Evolutionary conservation across 2,888 invertebrate genomes (phyloP).

Genomic region (Rhamphomyia laevipes): DNA sequence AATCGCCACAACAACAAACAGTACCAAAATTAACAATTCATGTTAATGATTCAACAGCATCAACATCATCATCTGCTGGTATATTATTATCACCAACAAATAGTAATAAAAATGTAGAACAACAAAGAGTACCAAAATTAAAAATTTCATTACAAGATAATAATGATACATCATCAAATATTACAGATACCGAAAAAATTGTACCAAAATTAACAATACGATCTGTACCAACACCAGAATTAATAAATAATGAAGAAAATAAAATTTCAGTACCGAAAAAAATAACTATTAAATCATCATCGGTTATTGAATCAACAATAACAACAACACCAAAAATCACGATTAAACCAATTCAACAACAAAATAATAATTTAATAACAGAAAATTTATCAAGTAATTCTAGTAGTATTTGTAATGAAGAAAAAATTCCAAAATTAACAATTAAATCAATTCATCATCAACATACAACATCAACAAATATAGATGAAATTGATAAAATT

Average conservation of each 20-base stretch:
- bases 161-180: slow-evolving; percentile 19
- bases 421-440: slow-evolving; percentile 27
- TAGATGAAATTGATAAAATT: slow-evolving; percentile 23
- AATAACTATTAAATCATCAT: background rate
- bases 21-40: slow-evolving; percentile 43
- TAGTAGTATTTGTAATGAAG: slow-evolving; percentile 7
- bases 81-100: slow-evolving; percentile 24
- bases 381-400: background rate
- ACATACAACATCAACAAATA: background rate
- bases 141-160: slow-evolving; percentile 34
- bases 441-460: slow-evolving; percentile 21
- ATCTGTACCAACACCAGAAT: background rate
- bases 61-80: slow-evolving; percentile 1
- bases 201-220: slow-evolving; percentile 28
- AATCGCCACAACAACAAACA: slow-evolving; percentile 10
- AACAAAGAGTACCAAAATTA: slow-evolving; percentile 21
- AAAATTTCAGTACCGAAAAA: background rate
- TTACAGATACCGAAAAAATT: slow-evolving; percentile 15
- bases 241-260: slow-evolving; percentile 10
- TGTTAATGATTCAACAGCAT: slow-evolving; percentile 26
- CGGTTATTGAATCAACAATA: background rate
- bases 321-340: slow-evolving; percentile 22
- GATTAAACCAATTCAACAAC: slow-evolving; percentile 21
- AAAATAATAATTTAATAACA: background rate
- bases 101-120: background rate